Conservation (phyloP, 2,797 vertebrate species). For the Artibeus lituratus region DNA sequence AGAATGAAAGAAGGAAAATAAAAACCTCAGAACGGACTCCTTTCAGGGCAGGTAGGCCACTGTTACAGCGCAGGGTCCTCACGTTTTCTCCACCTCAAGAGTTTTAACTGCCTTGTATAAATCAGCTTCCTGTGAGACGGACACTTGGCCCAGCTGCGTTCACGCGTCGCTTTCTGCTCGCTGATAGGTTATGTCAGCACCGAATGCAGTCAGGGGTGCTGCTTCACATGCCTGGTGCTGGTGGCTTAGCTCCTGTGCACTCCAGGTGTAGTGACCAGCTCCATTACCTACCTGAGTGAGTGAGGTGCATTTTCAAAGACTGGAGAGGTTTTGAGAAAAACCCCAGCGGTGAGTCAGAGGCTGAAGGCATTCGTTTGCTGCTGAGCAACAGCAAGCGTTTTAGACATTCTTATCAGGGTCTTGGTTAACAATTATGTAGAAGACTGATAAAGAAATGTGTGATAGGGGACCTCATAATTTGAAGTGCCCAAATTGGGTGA, state of each 20-base stretch:
- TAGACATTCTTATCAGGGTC: slow-evolving; percentile 68
- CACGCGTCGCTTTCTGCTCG: background rate
- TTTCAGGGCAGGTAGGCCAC: accelerated
- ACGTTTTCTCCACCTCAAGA: background rate
- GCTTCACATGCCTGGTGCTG: accelerated
- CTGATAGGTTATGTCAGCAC: background rate
- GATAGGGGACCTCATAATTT: slow-evolving; percentile 65
- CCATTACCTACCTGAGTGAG: background rate
- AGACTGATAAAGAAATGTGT: slow-evolving; percentile 66
- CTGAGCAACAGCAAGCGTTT: slow-evolving; percentile 73
- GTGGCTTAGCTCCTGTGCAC: background rate
- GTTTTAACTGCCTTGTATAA: background rate
- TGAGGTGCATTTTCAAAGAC: slow-evolving; percentile 58
- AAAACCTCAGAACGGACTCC: background rate
- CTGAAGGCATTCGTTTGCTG: slow-evolving; percentile 65
- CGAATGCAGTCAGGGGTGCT: accelerated
- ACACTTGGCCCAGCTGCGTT: background rate
- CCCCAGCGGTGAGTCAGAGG: slow-evolving; percentile 45
- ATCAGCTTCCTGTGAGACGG: background rate
- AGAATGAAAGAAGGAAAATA: background rate
- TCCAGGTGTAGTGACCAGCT: accelerated
- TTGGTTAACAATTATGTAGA: slow-evolving; percentile 66
- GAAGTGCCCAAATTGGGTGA: slow-evolving; percentile 67
- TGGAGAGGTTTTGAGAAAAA: slow-evolving; percentile 60
- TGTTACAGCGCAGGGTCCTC: no score